Evolutionary conservation across 2,797 vertebrate genomes (phyloP).

Genomic region (Molossus alvarezi): DNA sequence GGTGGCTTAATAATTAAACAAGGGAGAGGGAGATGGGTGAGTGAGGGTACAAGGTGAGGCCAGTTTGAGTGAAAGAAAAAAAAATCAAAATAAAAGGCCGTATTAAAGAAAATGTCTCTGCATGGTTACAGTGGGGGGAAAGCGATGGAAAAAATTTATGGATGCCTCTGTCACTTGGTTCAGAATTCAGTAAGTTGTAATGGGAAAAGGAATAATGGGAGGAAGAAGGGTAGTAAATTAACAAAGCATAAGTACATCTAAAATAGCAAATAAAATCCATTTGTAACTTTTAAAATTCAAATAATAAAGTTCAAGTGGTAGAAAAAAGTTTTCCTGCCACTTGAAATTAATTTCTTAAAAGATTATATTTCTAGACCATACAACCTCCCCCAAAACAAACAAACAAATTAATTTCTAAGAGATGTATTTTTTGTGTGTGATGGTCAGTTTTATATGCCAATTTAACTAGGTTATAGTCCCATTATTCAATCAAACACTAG

Average conservation of each 20-base stretch:
- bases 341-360: slow-evolving; percentile 33
- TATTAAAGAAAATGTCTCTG: not conserved
- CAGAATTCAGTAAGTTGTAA: not conserved
- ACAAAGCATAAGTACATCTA: not conserved
- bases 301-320: not conserved
- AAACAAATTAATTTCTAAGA: not conserved
- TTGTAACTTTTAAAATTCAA: slow-evolving; percentile 5
- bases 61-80: not conserved
- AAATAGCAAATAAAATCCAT: not conserved
- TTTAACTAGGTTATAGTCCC: not conserved
- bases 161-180: not conserved
- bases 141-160: not conserved
- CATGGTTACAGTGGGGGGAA: not conserved
- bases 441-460: not conserved
- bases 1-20: not conserved
- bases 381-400: not conserved
- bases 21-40: not conserved
- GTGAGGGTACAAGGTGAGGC: not conserved
- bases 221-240: not conserved
- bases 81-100: not conserved
- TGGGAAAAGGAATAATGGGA: not conserved
- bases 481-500: not conserved
- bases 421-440: not conserved
- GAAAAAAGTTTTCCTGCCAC: not conserved
- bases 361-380: not conserved